Conservation (phyloP, 2,797 vertebrate species). For the Ciconia nigra region DNA sequence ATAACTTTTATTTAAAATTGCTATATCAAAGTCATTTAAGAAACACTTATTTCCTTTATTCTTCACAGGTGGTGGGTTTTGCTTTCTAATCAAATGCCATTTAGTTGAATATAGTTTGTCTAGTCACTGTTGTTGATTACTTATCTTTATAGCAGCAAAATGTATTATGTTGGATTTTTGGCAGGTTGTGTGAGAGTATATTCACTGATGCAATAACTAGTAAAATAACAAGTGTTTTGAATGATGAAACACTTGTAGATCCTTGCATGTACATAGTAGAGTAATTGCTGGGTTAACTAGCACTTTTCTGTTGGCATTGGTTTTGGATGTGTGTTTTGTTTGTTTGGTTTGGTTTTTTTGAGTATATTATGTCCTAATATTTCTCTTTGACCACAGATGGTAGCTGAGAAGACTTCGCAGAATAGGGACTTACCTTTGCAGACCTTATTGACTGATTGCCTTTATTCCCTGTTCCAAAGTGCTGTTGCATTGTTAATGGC, state of each 20-base stretch:
- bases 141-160: not conserved
- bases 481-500: not conserved
- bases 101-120: not conserved
- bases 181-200: not conserved
- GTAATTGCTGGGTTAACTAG: not conserved
- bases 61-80: not conserved
- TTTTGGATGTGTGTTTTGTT: not conserved
- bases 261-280: not conserved
- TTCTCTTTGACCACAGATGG: not conserved
- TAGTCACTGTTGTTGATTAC: not conserved
- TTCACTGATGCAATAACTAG: not conserved
- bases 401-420: not conserved
- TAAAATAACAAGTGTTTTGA: not conserved
- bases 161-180: not conserved
- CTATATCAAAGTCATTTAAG: not conserved
- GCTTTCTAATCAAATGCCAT: not conserved
- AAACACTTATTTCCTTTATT: not conserved
- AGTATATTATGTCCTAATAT: not conserved
- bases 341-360: not conserved
- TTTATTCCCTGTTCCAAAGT: not conserved
- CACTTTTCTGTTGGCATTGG: not conserved
- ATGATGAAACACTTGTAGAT: not conserved
- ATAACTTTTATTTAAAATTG: not conserved
- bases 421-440: not conserved
- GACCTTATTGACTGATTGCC: not conserved